Evolutionary conservation across 2,888 invertebrate species (phyloP), one percentile per base, ranked within the genome.

Genomic region (Proisotoma minuta): DNA sequence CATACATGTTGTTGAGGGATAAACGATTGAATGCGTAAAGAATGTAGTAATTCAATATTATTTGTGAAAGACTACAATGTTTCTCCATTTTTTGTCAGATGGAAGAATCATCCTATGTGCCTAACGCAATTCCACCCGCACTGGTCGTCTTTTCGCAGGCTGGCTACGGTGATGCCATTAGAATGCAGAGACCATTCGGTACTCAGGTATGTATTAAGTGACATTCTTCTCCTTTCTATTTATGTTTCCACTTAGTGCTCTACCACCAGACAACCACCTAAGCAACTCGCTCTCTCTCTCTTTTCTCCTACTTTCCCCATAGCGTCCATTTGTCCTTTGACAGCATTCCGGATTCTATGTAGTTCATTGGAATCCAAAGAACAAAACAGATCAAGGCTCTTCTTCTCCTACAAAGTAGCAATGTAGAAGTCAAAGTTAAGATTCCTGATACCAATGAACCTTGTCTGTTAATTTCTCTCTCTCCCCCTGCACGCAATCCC

Each of bases 71-170:
- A n/a, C n/a, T n/a, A n/a, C n/a, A n/a, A n/a, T n/a, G n/a, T n/a
- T 15, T 34, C 34, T 34, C 15, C 8, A 10, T 34, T 34, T 8
- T 34, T 15, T 8, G 8, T 8, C 34, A 79, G 80, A 87, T 87
- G 87, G 87, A 87, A 81, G 87, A 87, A 80, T 86, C 86, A 78
- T 84, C 85, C 73, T 87, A 86, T 79, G 83, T 83, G 75, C 83
- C 85, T 76, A 86, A 84, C 78, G 85, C 86, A 79, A 81, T 87
- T 78, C 85, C 85, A 79, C 86, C 87, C 76, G 85, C 86, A 77
- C 80, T 87, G 78, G 87, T 87, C 76, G 87, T 87, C 73, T 84
- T 87, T 78, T 87, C 87, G 73, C 86, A 87, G 81, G 85, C 86
- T 75, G 85, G 85, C 76, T 81, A 87, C 78, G 85, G 86, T 77